A percentile compares a stretch with the other conserved stretches of the same genome.
These are phyloP conservation scores for Patella caerulea DNA, from an alignment of 2,888 invertebrate species.

Conservation along the genomic window DNA sequence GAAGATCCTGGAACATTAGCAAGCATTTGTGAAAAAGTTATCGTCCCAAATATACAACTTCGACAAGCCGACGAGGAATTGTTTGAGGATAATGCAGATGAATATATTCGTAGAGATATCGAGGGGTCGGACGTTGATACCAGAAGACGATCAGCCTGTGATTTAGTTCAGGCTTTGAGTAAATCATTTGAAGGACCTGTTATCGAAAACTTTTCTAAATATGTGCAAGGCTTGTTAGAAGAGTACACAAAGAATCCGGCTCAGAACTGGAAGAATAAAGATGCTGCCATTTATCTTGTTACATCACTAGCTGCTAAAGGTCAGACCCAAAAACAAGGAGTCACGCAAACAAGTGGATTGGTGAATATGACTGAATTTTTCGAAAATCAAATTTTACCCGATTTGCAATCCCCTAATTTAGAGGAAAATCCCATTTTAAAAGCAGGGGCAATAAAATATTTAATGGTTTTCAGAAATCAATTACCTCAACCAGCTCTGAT, in stretches of 20 bases:
- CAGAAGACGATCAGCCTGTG: constrained; percentile 94
- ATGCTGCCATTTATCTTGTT: constrained; percentile 95
- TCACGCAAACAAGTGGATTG: constrained; percentile 90
- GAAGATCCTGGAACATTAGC: constrained; percentile 88
- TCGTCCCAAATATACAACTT: constrained; percentile 98
- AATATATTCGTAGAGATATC: constrained; percentile 84
- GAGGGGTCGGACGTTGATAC: constrained; percentile 99
- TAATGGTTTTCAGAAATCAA: constrained; percentile 95
- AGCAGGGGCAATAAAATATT: constrained; percentile 95
- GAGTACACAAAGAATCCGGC: constrained; percentile 83
- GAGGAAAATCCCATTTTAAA: constrained; percentile 91
- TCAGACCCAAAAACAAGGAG: constrained; percentile 79
- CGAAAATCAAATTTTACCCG: constrained; percentile 86
- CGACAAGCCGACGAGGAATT: constrained; percentile 92
- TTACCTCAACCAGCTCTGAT: constrained; percentile 85
- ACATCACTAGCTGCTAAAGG: constrained; percentile 92
- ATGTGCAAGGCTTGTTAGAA: constrained; percentile 74
- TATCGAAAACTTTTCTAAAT: constrained; percentile 70
- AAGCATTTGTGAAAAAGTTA: constrained; percentile 97
- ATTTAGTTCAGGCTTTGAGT: constrained; percentile 92
- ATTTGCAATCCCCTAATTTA: constrained; percentile 82
- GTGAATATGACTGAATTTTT: constrained; percentile 93
- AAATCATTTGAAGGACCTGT: constrained; percentile 76
- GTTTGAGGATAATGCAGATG: constrained; percentile 98
- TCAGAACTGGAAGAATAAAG: constrained; percentile 92